phyloP scores from a whole-genome alignment of 2,888 invertebrate genomes.

The Podabrus alpinus region DNA sequence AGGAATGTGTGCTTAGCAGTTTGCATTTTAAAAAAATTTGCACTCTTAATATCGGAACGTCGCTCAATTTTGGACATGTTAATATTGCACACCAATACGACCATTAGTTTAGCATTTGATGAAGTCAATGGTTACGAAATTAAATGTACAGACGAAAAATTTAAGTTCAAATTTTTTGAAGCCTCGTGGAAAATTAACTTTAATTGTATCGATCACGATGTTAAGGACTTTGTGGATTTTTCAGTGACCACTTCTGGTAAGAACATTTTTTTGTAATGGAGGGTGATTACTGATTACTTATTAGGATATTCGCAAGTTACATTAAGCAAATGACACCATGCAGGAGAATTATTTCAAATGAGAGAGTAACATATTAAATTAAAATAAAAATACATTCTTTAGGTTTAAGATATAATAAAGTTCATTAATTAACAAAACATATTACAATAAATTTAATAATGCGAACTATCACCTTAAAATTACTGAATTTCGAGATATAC shows the following conservation, averaged over 20 bases:
- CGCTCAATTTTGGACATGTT: constrained; percentile 7
- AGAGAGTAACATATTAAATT: too few species aligned
- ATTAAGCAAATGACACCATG: too few species aligned
- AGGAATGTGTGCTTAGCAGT: constrained; percentile 11
- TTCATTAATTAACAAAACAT: too few species aligned
- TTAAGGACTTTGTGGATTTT: constrained; percentile 18
- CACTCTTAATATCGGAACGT: constrained; percentile 1
- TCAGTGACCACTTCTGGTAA: constrained; percentile 13
- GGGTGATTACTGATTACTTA: background rate
- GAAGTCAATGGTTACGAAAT: constrained; percentile 10
- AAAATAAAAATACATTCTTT: too few species aligned
- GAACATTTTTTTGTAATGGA: background rate
- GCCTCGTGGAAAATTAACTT: constrained; percentile 19
- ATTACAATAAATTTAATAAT: too few species aligned
- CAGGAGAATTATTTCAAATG: too few species aligned
- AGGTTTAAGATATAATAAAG: too few species aligned
- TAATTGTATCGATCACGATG: constrained; percentile 2
- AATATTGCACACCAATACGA: constrained; percentile 2
- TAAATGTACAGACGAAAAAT: background rate
- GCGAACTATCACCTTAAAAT: too few species aligned
- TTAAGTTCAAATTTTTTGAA: constrained; percentile 16
- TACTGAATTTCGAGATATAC: too few species aligned
- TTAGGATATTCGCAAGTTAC: too few species aligned
- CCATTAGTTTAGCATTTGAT: background rate
- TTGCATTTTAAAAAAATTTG: constrained; percentile 11